Percentiles rank a stretch among this genome's conserved stretches.
Evolutionary conservation across 2,888 invertebrate genomes (phyloP).

Genomic region (Brenthis ino): DNA sequence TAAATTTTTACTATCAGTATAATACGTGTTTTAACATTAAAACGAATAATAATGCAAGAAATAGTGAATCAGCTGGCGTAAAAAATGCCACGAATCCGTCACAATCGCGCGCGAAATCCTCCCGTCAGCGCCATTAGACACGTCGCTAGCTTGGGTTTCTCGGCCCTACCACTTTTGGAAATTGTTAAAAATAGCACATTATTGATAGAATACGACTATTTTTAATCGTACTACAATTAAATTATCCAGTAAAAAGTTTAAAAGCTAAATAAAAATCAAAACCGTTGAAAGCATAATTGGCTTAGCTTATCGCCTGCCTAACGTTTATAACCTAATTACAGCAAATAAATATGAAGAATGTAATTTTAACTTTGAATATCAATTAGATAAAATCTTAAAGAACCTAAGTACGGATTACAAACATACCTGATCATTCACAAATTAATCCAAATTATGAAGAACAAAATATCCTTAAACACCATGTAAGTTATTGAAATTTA

Average conservation of each 20-base stretch:
- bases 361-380: slow-evolving; percentile 37
- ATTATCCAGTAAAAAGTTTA: slow-evolving; percentile 24
- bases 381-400: slow-evolving; percentile 47
- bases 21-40: slow-evolving; percentile 52
- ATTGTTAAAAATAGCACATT: slow-evolving; percentile 76
- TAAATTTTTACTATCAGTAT: slow-evolving; percentile 51
- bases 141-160: slow-evolving; percentile 81
- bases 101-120: slow-evolving; percentile 82
- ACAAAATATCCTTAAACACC: slow-evolving; percentile 61
- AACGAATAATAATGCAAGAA: slow-evolving; percentile 52
- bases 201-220: slow-evolving; percentile 53
- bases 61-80: slow-evolving; percentile 69
- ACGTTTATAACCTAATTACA: slow-evolving; percentile 77
- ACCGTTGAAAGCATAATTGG: slow-evolving; percentile 66
- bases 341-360: slow-evolving; percentile 48
- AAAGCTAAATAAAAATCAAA: slow-evolving; percentile 44
- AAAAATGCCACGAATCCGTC: slow-evolving; percentile 82
- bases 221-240: slow-evolving; percentile 11
- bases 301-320: slow-evolving; percentile 76
- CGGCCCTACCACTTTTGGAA: slow-evolving; percentile 75
- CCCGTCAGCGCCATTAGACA: slow-evolving; percentile 82
- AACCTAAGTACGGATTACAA: slow-evolving; percentile 47
- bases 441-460: slow-evolving; percentile 63
- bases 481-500: slow-evolving; percentile 53
- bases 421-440: slow-evolving; percentile 81